Percentiles rank a stretch among this genome's conserved stretches.
phyloP scores from a whole-genome alignment of 2,113 vertebrate genomes.

The Copsychus sechellarum region DNA sequence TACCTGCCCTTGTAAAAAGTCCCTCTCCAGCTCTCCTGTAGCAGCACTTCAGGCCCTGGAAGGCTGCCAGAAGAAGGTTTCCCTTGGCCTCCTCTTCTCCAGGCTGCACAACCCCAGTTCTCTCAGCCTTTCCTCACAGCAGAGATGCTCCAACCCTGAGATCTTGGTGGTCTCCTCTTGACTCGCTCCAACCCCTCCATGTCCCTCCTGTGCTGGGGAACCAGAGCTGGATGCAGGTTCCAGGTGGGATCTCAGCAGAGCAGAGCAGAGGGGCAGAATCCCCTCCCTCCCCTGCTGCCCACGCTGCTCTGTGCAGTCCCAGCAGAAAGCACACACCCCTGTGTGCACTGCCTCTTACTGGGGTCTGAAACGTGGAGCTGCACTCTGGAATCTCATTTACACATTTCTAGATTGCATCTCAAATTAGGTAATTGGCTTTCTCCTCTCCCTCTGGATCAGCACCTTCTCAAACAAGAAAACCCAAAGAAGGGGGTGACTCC shows the following conservation, averaged over 20 bases:
- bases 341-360: not conserved
- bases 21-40: not conserved
- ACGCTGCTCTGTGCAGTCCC: not conserved
- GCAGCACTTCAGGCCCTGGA: not conserved
- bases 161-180: not conserved
- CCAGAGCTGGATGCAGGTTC: not conserved
- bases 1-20: not conserved
- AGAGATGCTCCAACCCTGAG: not conserved
- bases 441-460: not conserved
- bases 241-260: not conserved
- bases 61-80: not conserved
- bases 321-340: not conserved
- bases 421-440: not conserved
- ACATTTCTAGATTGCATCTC: not conserved
- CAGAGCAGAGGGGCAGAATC: not conserved
- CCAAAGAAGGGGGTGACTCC: not conserved
- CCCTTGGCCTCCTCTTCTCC: not conserved
- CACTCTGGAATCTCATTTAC: not conserved
- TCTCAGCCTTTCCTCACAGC: not conserved
- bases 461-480: not conserved
- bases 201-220: not conserved
- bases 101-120: not conserved
- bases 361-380: fast-evolving
- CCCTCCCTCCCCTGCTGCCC: not conserved
- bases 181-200: fast-evolving